Conservation (phyloP, 2,797 vertebrate species). For the Sparidentex hasta region DNA sequence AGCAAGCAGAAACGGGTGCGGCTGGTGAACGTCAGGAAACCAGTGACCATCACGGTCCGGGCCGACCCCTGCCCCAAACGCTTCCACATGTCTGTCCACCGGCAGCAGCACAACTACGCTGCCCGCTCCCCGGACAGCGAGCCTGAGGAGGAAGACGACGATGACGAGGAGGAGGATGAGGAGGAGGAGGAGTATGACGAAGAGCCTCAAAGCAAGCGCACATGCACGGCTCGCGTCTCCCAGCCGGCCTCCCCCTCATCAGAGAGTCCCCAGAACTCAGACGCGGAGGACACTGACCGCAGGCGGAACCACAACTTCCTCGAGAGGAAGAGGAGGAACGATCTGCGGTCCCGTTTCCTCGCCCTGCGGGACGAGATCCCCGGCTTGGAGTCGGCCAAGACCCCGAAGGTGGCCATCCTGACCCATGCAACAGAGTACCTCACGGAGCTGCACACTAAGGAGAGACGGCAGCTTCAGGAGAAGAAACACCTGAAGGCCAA, state of each 20-base stretch:
- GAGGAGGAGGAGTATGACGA: constrained; percentile 47
- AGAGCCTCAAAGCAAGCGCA: constrained; percentile 78
- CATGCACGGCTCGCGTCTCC: constrained; percentile 31
- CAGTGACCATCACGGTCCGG: constrained; percentile 92
- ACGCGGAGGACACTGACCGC: constrained; percentile 92
- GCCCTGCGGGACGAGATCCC: constrained; percentile 93
- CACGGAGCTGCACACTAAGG: constrained; percentile 85
- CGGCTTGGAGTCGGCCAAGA: constrained; percentile 90
- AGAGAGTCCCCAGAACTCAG: constrained; percentile 79
- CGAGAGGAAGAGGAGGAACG: constrained; percentile 94
- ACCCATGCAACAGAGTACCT: constrained; percentile 94
- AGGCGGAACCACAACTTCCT: constrained; percentile 96
- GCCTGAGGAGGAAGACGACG: constrained; percentile 51
- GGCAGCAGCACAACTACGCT: constrained; percentile 97
- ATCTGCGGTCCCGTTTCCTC: constrained; percentile 94
- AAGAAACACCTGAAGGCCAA: constrained; percentile 89
- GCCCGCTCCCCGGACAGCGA: constrained; percentile 91
- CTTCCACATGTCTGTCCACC: constrained; percentile 95
- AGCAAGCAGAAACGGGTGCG: constrained; percentile 91
- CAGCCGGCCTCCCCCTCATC: constrained; percentile 75
- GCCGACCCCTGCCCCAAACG: constrained; percentile 94
- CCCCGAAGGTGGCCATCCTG: constrained; percentile 96
- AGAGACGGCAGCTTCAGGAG: constrained; percentile 89
- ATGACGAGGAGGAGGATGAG: constrained; percentile 40
- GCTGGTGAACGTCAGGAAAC: constrained; percentile 87